A percentile compares a stretch with the other conserved stretches of the same genome.
Conservation (phyloP, 2,797 vertebrate genomes). For the Picus viridis region DNA sequence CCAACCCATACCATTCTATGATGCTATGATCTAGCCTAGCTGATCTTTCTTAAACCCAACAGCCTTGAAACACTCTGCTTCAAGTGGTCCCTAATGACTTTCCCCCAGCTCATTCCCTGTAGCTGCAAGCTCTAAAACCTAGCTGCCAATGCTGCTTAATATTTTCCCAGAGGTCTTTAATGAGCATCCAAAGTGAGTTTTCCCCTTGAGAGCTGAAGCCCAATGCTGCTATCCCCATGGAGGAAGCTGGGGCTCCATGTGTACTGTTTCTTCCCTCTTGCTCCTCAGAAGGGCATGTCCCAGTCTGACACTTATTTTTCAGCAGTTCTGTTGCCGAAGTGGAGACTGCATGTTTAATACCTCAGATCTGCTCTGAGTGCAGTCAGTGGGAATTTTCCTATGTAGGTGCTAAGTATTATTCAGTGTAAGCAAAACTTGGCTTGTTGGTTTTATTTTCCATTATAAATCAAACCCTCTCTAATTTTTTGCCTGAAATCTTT, state of each 20-base stretch:
- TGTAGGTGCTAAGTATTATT: conserved; percentile 63
- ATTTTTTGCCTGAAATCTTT: conserved; percentile 52
- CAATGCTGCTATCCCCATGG: fast-evolving
- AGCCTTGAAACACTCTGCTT: not conserved
- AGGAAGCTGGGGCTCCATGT: not conserved
- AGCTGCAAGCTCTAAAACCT: not conserved
- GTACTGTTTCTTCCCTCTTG: not conserved
- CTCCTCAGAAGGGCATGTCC: conserved; percentile 7
- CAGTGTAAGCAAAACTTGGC: conserved; percentile 59
- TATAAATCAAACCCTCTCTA: conserved; percentile 36
- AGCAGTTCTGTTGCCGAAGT: not conserved
- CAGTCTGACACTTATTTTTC: conserved; percentile 53
- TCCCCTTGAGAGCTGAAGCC: not conserved
- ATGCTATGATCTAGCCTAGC: no score
- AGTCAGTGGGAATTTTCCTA: conserved; percentile 65
- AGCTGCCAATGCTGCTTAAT: not conserved
- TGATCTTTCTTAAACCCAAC: not conserved
- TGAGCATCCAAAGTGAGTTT: not conserved
- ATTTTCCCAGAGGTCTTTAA: not conserved
- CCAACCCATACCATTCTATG: no score
- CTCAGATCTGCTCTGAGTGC: conserved; percentile 32
- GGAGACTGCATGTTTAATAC: conserved; percentile 20
- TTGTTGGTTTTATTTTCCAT: conserved; percentile 10
- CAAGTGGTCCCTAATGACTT: not conserved
- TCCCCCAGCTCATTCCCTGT: fast-evolving